Base-by-base conservation (phyloP, 2,797 vertebrate species). In the Semotilus atromaculatus region DNA sequence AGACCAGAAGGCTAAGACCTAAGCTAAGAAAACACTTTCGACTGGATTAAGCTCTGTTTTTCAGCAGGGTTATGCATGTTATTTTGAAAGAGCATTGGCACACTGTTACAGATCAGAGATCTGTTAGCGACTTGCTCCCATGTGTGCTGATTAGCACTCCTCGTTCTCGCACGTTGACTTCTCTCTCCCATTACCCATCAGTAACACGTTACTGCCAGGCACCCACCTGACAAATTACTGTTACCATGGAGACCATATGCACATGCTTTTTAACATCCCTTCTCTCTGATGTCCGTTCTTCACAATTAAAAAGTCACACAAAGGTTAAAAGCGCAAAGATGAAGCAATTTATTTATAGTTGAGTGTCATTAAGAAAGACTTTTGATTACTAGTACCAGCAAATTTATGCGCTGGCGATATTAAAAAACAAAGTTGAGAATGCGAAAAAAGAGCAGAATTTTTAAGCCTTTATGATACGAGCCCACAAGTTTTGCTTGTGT, bases 181-280 rank as follows among this genome's bases (percentile, higher is more conserved):
- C 68, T 72, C 64, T 75, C 76, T 45, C 82, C 77, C 38, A 70
- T 58, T 80, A 67, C 81, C 68, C 58, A 80, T 80, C 81, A 45
- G 76, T 83, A 58, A 80, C 75, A 36, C 21, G n/a, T 55, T 79
- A 43, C 73, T 60, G 26, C n/a, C 81, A 60, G 23, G 40, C 82
- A 83, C 75, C 68, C 77, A 45, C 36, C 55, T 73, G 34, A 84
- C 60, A 48, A 74, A 75, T 67, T 36, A 60, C 76, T 76, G 86
- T 87, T 75, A 80, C 86, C 71, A 80, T 87, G 86, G 70, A 55
- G 51, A 87, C 86, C 76, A 62, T 76, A 81, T 60, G 68, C 80
- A 60, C 80, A 73, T 43, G 53, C 53, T 72, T 68, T 66, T 71
- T 80, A 72, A 73, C 55, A 64, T 72, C 38, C 8, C 26, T 62